Evolutionary conservation across 2,888 invertebrate genomes (phyloP).

Genomic region (Cheilosia soror): DNA sequence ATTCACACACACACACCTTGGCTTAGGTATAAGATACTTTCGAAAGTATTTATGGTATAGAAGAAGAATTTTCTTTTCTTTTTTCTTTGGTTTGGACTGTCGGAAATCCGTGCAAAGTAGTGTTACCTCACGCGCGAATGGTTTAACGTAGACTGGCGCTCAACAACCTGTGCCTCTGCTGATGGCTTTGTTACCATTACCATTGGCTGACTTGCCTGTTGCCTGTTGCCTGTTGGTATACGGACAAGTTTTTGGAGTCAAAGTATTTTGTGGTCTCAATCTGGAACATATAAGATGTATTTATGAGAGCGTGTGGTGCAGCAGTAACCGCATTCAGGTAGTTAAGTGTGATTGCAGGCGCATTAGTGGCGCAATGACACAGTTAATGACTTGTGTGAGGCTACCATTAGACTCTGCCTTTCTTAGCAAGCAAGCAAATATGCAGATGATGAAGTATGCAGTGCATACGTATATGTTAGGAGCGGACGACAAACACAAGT

Average conservation of each 20-base stretch:
- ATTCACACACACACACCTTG: conserved; percentile 46
- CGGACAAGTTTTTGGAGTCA: conserved; percentile 39
- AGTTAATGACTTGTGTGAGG: conserved; percentile 42
- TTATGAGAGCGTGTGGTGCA: conserved; percentile 47
- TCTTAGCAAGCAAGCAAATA: not conserved
- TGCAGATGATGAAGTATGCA: not conserved
- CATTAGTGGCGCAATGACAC: conserved; percentile 65
- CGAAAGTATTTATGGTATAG: conserved; percentile 28
- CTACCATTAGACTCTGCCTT: not conserved
- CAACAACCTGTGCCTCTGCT: not conserved
- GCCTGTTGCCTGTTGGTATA: conserved; percentile 6
- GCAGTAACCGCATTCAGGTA: conserved; percentile 41
- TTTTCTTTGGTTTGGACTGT: conserved; percentile 7
- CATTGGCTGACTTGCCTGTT: conserved; percentile 21
- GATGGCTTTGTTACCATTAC: conserved; percentile 59
- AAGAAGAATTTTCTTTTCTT: conserved; percentile 45
- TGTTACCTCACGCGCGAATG: conserved; percentile 70
- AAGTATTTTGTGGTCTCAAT: conserved; percentile 55
- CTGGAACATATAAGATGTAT: conserved; percentile 61
- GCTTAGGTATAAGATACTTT: conserved; percentile 32
- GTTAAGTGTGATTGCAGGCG: conserved; percentile 43
- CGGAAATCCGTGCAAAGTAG: conserved; percentile 41
- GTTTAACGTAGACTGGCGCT: conserved; percentile 60
- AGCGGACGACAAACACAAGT: conserved; percentile 14
- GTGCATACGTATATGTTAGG: not conserved